A percentile compares a stretch with the other conserved stretches of the same genome.
These are phyloP conservation scores for Cardiocondyla obscurior DNA, from an alignment of 1,140 invertebrate species.

Conservation along the genomic window DNA sequence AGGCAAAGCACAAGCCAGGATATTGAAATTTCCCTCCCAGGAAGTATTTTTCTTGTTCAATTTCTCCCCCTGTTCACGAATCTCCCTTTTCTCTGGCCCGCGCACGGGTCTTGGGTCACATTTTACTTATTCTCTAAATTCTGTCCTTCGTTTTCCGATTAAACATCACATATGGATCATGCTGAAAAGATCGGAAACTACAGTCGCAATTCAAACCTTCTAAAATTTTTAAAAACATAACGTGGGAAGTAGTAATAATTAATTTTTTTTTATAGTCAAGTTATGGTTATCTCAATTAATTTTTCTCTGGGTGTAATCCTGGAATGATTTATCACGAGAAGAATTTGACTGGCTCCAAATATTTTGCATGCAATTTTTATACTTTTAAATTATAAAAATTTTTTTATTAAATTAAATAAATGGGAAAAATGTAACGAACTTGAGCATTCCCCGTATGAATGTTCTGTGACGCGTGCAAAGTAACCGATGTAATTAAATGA, in stretches of 20 bases:
- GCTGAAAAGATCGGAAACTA: neutral
- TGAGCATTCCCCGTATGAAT: neutral
- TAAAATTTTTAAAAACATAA: too few species aligned
- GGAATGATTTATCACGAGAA: too few species aligned
- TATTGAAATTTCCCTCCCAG: slow-evolving; percentile 72
- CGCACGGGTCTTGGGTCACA: slow-evolving; percentile 15
- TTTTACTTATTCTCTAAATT: slow-evolving; percentile 4
- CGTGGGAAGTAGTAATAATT: too few species aligned
- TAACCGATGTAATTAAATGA: slow-evolving; percentile 8
- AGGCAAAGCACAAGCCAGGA: slow-evolving; percentile 66
- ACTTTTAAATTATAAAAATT: neutral
- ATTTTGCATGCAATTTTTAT: neutral
- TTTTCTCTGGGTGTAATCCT: too few species aligned
- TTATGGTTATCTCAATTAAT: too few species aligned
- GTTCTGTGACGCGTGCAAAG: neutral
- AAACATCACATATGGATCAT: slow-evolving; percentile 16
- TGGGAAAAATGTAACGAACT: neutral
- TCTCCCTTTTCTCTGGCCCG: neutral
- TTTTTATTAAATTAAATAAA: neutral
- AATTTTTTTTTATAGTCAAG: too few species aligned
- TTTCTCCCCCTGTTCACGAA: slow-evolving; percentile 44
- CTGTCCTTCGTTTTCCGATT: neutral
- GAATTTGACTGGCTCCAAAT: too few species aligned
- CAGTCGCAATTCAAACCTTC: too few species aligned
- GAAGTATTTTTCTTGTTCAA: slow-evolving; percentile 71